phyloP scores from a whole-genome alignment of 2,888 invertebrate species.

The Plebejus anna region DNA sequence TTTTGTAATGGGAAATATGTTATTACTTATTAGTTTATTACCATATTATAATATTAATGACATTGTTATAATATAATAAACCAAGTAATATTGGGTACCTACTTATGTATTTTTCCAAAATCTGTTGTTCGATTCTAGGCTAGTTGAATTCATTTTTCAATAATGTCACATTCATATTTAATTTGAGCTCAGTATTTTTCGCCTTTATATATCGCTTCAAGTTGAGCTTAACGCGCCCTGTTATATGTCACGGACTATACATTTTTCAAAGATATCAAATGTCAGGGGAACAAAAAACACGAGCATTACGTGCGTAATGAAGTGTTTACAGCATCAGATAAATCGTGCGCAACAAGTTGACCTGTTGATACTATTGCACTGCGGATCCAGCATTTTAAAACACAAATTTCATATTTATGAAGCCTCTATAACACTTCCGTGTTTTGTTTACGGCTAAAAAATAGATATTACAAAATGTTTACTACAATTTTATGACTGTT shows the following conservation, averaged over 20 bases:
- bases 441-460: background rate
- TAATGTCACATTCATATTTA: too few species aligned
- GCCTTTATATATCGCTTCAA: too few species aligned
- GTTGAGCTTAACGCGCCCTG: background rate
- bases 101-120: too few species aligned
- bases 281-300: background rate
- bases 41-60: too few species aligned
- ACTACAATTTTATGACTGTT: background rate
- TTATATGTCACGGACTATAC: background rate
- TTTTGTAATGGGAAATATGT: too few species aligned
- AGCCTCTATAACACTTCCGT: background rate
- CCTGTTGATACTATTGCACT: constrained; percentile 6
- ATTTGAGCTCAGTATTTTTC: too few species aligned
- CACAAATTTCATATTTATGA: background rate
- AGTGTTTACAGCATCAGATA: constrained; percentile 9
- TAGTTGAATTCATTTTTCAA: too few species aligned
- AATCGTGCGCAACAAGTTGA: background rate
- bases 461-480: background rate
- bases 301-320: constrained; percentile 8
- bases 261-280: background rate
- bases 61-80: too few species aligned
- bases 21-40: too few species aligned
- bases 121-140: too few species aligned
- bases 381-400: background rate
- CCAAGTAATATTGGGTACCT: too few species aligned